A percentile compares a stretch with the other conserved stretches of the same genome.
Conservation (phyloP, 2,888 invertebrate species). For the Nomada ferruginata region DNA sequence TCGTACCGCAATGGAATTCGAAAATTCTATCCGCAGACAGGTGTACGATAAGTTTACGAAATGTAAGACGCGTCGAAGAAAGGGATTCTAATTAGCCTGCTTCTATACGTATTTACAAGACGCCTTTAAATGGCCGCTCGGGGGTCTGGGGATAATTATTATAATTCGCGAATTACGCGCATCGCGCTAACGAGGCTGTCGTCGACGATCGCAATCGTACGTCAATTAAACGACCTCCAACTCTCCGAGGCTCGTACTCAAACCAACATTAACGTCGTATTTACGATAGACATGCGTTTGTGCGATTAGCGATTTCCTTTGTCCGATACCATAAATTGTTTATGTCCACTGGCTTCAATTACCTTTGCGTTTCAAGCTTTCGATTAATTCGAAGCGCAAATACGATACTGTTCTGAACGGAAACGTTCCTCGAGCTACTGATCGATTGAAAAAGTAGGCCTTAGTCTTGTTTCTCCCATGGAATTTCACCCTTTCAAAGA, state of each 20-base stretch:
- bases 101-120: constrained; percentile 66
- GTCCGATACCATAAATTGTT: neutral
- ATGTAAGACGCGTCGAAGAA: constrained; percentile 35
- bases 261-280: neutral
- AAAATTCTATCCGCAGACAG: neutral
- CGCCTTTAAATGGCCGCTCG: constrained; percentile 53
- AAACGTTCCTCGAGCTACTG: neutral
- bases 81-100: constrained; percentile 34
- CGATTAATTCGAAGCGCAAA: neutral
- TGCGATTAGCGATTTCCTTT: neutral
- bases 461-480: neutral
- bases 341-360: neutral
- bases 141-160: constrained; percentile 44
- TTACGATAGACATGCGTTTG: constrained; percentile 1
- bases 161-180: constrained; percentile 59
- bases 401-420: neutral
- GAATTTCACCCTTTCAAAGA: neutral
- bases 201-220: constrained; percentile 62
- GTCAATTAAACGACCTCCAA: constrained; percentile 8
- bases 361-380: neutral
- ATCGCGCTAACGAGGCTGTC: constrained; percentile 71
- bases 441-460: constrained; percentile 3
- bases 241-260: constrained; percentile 19
- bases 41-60: neutral
- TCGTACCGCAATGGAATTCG: neutral